phyloP scores from a whole-genome alignment of 2,797 vertebrate genomes.

The Peromyscus eremicus region DNA sequence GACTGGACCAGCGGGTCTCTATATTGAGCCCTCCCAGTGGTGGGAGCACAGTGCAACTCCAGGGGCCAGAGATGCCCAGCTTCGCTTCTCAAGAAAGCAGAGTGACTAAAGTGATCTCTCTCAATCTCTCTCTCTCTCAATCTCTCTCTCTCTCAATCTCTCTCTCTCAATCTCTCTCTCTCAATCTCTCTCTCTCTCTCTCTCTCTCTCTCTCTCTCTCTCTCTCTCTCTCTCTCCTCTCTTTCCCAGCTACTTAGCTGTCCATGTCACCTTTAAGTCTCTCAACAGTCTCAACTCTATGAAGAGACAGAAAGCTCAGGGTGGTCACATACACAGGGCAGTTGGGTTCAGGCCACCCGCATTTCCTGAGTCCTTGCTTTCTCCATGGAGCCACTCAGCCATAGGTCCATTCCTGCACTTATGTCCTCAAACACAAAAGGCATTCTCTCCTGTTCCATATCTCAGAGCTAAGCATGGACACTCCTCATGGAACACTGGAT shows the following conservation, averaged over 20 bases:
- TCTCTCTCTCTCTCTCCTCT: not conserved
- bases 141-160: not conserved
- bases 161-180: no score
- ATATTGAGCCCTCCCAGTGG: not conserved
- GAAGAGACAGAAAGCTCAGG: not conserved
- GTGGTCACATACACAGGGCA: not conserved
- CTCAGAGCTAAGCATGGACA: not conserved
- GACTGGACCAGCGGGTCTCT: not conserved
- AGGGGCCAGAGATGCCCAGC: not conserved
- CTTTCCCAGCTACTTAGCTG: not conserved
- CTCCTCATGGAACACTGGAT: not conserved
- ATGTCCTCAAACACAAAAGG: not conserved
- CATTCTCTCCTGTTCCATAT: not conserved
- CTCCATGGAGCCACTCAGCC: not conserved
- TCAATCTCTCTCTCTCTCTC: no score
- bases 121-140: no score
- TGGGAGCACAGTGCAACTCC: not conserved
- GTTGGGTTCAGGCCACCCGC: not conserved
- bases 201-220: not conserved
- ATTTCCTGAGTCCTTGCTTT: not conserved
- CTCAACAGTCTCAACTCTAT: not conserved
- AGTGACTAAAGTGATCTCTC: not conserved
- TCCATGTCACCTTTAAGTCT: not conserved
- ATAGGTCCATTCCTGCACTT: not conserved
- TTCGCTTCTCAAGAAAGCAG: constrained; percentile 3